phyloP scores from a whole-genome alignment of 2,113 vertebrate genomes.

The Gopherus evgoodei region DNA sequence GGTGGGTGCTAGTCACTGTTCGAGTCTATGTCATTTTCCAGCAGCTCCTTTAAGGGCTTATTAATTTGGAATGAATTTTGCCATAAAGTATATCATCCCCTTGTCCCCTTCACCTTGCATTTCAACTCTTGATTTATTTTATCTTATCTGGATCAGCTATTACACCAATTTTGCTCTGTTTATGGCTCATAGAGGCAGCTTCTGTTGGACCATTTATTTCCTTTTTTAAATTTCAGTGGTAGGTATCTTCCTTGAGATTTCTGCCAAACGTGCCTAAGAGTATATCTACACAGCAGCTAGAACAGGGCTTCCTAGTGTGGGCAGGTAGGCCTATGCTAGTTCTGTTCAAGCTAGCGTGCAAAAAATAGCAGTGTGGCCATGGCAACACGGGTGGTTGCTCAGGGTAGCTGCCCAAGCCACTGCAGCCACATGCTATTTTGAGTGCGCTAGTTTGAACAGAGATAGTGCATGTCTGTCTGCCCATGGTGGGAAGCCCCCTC shows the following conservation, averaged over 20 bases:
- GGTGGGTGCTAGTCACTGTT: background rate
- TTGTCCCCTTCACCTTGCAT: constrained; percentile 1
- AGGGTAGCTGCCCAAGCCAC: background rate
- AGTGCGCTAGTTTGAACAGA: background rate
- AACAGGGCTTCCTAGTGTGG: background rate
- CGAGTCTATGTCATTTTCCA: background rate
- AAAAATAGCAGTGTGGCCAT: background rate
- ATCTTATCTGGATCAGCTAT: background rate
- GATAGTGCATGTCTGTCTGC: background rate
- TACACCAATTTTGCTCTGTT: background rate
- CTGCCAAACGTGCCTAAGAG: background rate
- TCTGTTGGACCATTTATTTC: background rate
- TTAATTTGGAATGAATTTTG: background rate
- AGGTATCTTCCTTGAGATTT: background rate
- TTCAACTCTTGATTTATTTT: constrained; percentile 40
- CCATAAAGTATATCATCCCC: constrained; percentile 24
- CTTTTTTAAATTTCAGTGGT: background rate
- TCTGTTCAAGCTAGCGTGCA: background rate
- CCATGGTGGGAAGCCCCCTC: background rate
- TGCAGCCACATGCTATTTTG: background rate
- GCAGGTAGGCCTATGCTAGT: background rate
- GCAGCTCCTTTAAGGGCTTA: constrained; percentile 13
- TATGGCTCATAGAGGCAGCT: background rate
- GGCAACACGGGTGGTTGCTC: background rate
- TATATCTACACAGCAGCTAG: background rate